phyloP scores from a whole-genome alignment of 2,888 invertebrate genomes.

The Cephus sareptanus region DNA sequence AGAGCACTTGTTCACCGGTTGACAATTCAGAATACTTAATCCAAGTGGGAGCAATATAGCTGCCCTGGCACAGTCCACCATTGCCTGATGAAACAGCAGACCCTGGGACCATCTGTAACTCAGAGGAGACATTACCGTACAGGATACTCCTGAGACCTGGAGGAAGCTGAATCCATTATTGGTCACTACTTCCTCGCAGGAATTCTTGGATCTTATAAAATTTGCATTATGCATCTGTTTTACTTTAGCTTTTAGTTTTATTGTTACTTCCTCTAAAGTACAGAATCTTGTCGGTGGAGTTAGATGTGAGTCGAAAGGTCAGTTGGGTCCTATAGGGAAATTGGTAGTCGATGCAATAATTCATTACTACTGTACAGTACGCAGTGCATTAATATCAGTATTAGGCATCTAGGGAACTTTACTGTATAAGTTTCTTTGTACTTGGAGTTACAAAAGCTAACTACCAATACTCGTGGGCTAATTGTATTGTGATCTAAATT shows the following conservation, averaged over 20 bases:
- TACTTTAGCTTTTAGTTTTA: background rate
- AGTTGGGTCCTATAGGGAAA: background rate
- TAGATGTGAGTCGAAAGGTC: background rate
- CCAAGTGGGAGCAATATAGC: conserved; percentile 84
- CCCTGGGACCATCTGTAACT: conserved; percentile 85
- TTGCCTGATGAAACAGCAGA: conserved; percentile 84
- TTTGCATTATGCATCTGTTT: background rate
- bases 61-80: conserved; percentile 85
- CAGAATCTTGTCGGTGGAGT: background rate
- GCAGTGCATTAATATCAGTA: background rate
- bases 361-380: background rate
- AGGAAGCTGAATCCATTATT: background rate
- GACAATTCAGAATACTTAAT: conserved; percentile 82
- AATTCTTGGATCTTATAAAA: background rate
- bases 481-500: background rate
- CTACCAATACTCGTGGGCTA: background rate
- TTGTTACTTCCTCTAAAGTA: background rate
- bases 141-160: background rate
- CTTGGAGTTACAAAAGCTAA: background rate
- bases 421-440: background rate
- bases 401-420: background rate
- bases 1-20: conserved; percentile 87
- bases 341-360: background rate
- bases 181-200: background rate
- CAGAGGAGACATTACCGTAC: background rate